Conservation (phyloP, 37 sponge, comb jelly and placozoan species). For the Ephydatia muelleri region DNA sequence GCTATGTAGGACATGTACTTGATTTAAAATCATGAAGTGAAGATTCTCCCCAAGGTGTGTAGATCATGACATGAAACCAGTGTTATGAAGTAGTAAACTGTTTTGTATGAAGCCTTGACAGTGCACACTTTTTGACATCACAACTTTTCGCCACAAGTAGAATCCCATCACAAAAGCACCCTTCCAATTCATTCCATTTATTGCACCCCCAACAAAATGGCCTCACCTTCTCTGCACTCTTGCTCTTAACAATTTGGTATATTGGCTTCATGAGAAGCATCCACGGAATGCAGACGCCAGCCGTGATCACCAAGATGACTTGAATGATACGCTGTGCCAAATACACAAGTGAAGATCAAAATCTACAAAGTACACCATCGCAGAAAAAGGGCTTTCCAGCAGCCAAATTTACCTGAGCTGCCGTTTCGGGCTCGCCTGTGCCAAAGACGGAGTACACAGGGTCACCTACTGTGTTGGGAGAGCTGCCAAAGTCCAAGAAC, state of each 20-base stretch:
- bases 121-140: too few relatives aligned
- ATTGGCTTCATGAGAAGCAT: conserved; percentile 89
- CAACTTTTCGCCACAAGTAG: too few relatives aligned
- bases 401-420: conserved; percentile 25
- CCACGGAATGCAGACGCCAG: conserved; percentile 90
- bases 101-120: too few relatives aligned
- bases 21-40: too few relatives aligned
- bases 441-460: conserved; percentile 50
- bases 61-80: too few relatives aligned
- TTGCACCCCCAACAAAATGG: neutral
- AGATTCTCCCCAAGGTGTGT: too few relatives aligned
- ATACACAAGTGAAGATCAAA: neutral
- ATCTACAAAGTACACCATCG: neutral
- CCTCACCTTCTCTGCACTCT: neutral
- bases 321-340: conserved; percentile 15
- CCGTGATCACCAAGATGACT: conserved; percentile 78
- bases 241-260: conserved; percentile 68
- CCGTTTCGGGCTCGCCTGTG: conserved; percentile 2
- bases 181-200: too few relatives aligned
- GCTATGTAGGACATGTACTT: too few relatives aligned
- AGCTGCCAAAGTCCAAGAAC: conserved; percentile 85
- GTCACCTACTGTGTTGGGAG: conserved; percentile 27
- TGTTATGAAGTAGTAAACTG: too few relatives aligned
- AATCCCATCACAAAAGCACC: too few relatives aligned
- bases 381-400: neutral